These are phyloP conservation scores for Aculops lycopersici DNA, from an alignment of 1,140 invertebrate genomes.

Conservation along the genomic window DNA sequence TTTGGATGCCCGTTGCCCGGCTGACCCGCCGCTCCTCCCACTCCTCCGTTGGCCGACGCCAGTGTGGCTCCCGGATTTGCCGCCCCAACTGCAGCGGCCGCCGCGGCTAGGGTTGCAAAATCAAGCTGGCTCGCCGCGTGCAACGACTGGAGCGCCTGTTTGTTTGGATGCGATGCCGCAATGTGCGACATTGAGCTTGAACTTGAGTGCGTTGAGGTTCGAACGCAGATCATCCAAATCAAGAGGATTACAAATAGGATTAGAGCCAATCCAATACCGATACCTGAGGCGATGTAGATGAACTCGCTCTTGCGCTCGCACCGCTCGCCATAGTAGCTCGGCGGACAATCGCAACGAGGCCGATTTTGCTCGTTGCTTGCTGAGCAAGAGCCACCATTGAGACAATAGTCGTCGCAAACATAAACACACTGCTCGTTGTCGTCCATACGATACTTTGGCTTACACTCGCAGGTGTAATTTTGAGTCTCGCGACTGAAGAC, in stretches of 20 bases:
- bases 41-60: conserved; percentile 28
- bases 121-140: not conserved
- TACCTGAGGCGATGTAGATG: conserved; percentile 67
- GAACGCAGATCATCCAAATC: conserved; percentile 81
- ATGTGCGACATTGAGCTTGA: not conserved
- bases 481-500: conserved; percentile 46
- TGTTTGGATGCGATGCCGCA: no score
- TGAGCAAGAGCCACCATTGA: conserved; percentile 62
- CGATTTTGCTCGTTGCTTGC: conserved; percentile 21
- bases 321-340: conserved; percentile 62
- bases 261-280: conserved; percentile 57
- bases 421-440: conserved; percentile 17
- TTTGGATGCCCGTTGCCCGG: conserved; percentile 38
- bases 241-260: conserved; percentile 63
- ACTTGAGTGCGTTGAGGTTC: not conserved
- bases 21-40: conserved; percentile 17
- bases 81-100: not conserved
- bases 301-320: conserved; percentile 69
- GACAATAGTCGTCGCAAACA: conserved; percentile 51
- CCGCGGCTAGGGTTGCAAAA: not conserved
- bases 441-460: conserved; percentile 54
- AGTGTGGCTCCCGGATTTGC: not conserved
- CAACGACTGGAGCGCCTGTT: no score
- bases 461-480: conserved; percentile 68
- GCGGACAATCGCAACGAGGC: conserved; percentile 51